These are phyloP conservation scores for Campaea margaritaria DNA, from an alignment of 2,888 invertebrate genomes.

Conservation along the genomic window DNA sequence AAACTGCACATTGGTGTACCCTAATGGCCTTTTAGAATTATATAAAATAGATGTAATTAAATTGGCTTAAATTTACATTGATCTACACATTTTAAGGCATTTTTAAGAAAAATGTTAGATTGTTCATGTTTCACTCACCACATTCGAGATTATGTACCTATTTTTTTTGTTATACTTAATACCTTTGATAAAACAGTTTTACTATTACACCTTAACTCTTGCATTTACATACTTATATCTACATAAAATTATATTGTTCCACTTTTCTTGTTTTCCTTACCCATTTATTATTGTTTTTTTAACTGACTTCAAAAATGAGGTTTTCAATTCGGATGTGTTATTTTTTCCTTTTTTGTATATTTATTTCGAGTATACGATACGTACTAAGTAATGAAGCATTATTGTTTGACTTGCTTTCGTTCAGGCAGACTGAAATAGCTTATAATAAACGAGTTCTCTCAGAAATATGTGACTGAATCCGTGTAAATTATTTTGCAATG, in stretches of 20 bases:
- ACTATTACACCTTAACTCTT: too few relatives aligned
- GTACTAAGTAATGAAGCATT: background rate
- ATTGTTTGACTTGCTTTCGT: conserved; percentile 43
- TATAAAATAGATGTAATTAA: conserved; percentile 21
- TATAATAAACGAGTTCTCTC: conserved; percentile 31
- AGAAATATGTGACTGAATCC: conserved; percentile 52
- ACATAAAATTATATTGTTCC: too few relatives aligned
- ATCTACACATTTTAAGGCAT: conserved; percentile 33
- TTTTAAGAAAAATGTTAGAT: conserved; percentile 15
- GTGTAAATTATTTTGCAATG: conserved; percentile 22
- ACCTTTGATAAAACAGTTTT: too few relatives aligned
- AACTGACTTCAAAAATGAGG: too few relatives aligned
- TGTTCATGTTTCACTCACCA: conserved; percentile 1
- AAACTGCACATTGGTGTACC: conserved; percentile 43
- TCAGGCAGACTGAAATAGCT: conserved; percentile 66
- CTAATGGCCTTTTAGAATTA: conserved; percentile 50
- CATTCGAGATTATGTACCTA: background rate
- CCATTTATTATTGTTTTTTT: conserved; percentile 1
- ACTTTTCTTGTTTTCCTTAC: background rate
- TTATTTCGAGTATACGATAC: too few relatives aligned
- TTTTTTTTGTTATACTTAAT: too few relatives aligned
- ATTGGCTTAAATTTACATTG: conserved; percentile 44
- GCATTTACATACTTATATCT: too few relatives aligned
- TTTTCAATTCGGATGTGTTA: too few relatives aligned
- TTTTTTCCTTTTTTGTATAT: too few relatives aligned